Percentiles rank a stretch among this genome's conserved stretches.
Evolutionary conservation across 2,113 vertebrate genomes (phyloP).

Genomic region (Cardinalis cardinalis): DNA sequence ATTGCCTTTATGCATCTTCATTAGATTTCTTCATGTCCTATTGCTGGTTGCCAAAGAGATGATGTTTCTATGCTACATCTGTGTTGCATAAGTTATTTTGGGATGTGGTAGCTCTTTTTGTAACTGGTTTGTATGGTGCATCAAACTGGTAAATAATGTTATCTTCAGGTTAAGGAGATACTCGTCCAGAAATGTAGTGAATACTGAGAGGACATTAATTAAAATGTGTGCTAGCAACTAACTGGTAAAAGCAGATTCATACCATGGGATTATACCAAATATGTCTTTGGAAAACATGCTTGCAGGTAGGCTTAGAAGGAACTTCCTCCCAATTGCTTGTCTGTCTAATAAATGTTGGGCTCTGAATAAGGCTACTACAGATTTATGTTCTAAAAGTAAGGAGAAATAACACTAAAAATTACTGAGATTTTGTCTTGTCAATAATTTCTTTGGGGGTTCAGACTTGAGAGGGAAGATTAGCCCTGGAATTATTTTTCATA

Average conservation of each 20-base stretch:
- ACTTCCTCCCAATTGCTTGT: neutral
- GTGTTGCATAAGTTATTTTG: neutral
- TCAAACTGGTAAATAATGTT: neutral
- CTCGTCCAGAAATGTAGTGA: neutral
- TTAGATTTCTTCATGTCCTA: fast-evolving
- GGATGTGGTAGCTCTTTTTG: neutral
- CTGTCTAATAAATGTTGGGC: neutral
- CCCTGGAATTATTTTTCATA: neutral
- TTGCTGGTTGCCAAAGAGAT: neutral
- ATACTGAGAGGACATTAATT: neutral
- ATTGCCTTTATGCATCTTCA: neutral
- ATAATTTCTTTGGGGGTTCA: neutral
- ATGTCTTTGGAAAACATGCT: neutral
- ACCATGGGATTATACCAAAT: neutral
- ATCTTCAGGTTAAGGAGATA: neutral
- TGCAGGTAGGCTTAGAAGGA: neutral
- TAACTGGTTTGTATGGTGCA: neutral
- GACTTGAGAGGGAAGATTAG: neutral
- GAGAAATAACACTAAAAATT: neutral
- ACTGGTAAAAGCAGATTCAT: neutral
- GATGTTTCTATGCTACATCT: neutral
- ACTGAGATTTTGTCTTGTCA: neutral
- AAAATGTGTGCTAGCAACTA: neutral
- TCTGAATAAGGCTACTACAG: neutral
- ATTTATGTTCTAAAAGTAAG: neutral